Evolutionary conservation across 2,888 invertebrate species (phyloP), one percentile per base, ranked within the genome.

Genomic region (Bugulina stolonifera): DNA sequence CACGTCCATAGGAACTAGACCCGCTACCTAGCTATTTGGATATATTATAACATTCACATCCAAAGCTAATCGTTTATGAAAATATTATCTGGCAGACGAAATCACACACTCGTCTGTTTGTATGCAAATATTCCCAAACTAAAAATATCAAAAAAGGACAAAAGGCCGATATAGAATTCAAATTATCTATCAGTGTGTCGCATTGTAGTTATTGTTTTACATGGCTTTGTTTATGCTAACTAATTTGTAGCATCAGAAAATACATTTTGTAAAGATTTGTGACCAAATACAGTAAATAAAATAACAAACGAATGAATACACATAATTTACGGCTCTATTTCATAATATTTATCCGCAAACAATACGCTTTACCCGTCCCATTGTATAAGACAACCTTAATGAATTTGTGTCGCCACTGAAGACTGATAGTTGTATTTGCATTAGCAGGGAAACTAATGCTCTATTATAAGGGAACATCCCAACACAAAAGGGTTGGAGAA

Each of bases 241-340:
- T 43, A 43, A 43, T 43, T 43, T 43, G 43, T 43, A 43, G 64
- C 32, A 64, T 64, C 64, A 14, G 5, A 64, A 64, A 64, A 64
- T 64, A 64, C 27, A 10, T 32, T 57, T 25, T 57, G 57, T n/a
- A 57, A 57, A 25, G 57, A n/a, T n/a, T 10, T 27, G 29, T 14
- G 27, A 64, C 32, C 25, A 29, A 32, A 25, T 64, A 64, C 29
- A 29, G 64, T 64, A 64, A 64, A 64, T 34, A 64, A 29, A 64
- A 64, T 64, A 64, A 64, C 64, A 64, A 14, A 43, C 43, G 18
- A 10, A 43, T 43, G 18, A 43, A 43, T 10, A 18, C 5, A 14
- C 2, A 14, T 34, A 64, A 25, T 64, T 10, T 10, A 32, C 14
- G 5, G 5, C 5, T 27, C 10, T 27, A 29, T 64, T 29, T 32